Conservation (phyloP, 2,797 vertebrate genomes). For the Nothura maculosa region DNA sequence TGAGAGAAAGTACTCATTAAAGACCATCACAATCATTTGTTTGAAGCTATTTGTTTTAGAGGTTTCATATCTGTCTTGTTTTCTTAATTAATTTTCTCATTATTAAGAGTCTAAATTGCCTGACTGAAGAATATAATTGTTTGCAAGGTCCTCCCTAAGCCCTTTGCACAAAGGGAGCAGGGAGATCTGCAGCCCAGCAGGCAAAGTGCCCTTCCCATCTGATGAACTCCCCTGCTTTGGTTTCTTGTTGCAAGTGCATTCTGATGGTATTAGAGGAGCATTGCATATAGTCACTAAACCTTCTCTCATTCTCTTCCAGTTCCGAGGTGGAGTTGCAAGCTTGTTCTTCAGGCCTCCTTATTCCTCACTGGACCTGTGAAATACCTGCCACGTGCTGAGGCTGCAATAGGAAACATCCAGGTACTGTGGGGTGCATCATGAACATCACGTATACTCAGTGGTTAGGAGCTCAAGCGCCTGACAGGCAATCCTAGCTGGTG, state of each 20-base stretch:
- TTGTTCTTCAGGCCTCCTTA: not conserved
- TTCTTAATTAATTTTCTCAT: not conserved
- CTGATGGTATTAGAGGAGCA: fast-evolving
- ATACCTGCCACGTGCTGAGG: not conserved
- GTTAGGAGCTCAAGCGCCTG: not conserved
- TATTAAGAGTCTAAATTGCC: not conserved
- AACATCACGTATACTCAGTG: not conserved
- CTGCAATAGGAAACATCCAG: fast-evolving
- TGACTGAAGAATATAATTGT: not conserved
- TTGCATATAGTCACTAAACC: fast-evolving
- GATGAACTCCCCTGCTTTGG: not conserved
- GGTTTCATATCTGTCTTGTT: not conserved
- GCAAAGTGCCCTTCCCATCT: not conserved
- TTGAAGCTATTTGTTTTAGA: not conserved
- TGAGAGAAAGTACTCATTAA: not conserved
- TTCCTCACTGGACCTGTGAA: not conserved
- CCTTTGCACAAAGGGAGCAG: not conserved
- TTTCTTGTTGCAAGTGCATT: not conserved
- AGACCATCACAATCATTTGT: not conserved
- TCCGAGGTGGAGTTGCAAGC: not conserved
- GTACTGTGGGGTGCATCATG: no score
- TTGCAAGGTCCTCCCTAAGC: not conserved
- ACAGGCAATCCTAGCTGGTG: not conserved
- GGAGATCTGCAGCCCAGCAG: not conserved
- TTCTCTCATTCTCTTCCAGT: not conserved